Conservation (phyloP, 2,888 invertebrate species). For the Tanypteryx hageni region DNA sequence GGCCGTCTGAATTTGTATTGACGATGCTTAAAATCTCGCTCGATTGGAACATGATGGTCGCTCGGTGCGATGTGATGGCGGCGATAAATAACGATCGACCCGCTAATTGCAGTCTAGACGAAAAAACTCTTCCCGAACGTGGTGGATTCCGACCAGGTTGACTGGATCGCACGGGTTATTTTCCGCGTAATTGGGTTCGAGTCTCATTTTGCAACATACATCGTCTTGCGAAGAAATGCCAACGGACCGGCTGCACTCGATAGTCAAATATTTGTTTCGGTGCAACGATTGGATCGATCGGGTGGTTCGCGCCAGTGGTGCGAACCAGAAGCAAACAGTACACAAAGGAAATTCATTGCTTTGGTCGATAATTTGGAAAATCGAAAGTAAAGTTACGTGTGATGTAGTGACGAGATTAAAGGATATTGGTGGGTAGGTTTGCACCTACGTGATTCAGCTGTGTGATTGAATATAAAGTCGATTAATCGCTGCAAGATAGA, state of each 20-base stretch:
- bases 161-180: background rate
- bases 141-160: background rate
- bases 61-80: constrained; percentile 23
- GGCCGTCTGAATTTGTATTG: background rate
- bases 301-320: background rate
- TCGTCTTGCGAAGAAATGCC: background rate
- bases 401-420: too few relatives aligned
- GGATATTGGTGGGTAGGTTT: too few relatives aligned
- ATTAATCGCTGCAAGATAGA: too few relatives aligned
- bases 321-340: background rate
- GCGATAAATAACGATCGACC: constrained; percentile 25
- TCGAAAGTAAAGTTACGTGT: too few relatives aligned
- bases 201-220: background rate
- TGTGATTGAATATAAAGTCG: too few relatives aligned
- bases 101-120: background rate
- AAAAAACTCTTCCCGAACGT: background rate
- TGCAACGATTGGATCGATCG: background rate
- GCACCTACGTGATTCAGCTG: too few relatives aligned
- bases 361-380: too few relatives aligned
- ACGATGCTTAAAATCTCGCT: background rate
- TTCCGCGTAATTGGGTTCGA: background rate
- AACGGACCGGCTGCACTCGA: background rate
- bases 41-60: background rate
- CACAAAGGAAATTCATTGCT: background rate
- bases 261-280: background rate